Evolutionary conservation across 1,140 invertebrate species (phyloP), one percentile per base, ranked within the genome.

Genomic region (Matsumurasca onukii): DNA sequence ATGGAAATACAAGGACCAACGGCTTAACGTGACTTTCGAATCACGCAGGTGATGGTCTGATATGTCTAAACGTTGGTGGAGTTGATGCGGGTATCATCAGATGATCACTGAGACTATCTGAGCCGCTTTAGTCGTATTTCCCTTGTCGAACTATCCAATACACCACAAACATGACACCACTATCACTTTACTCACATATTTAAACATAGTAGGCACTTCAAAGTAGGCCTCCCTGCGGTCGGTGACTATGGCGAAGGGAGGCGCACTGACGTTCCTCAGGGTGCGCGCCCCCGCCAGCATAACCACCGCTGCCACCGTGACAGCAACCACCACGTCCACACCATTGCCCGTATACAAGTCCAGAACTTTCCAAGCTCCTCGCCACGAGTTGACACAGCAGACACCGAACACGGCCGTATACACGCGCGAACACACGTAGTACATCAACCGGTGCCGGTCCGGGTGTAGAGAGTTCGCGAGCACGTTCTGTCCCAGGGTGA

Each of bases 311-410:
- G 82, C 75, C 0, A 86, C 86, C 0, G 86, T 87, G 1, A 84
- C 82, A 31, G 84, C 80, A 15, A 89, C 81, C 22, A 86, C 85
- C 66, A 80, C 78, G 0, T 84, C 78, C 0, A 74, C 76, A 61
- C 84, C 83, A 30, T 84, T 82, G 13, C 87, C 87, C 3, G 88
- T 89, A 74, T 88, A 86, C 69, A 86, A 79, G 75, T 93, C 91
- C 73, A 93, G 81, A 2, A 89, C 79, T 66, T 86, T 80, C 91
- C 91, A 95, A 9, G 89, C 85, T 0, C 92, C 92, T 0, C 91
- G 83, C 91, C 91, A 95, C 27, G 90, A 89, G 75, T 91, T 93
- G 5, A 94, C 91, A 75, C 91, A 93, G 34, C 87, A 86, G 67
- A 92, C 85, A 0, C 87, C 90, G 72, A 89, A 92, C 55, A 89